Percentiles rank a stretch among this genome's conserved stretches.
Evolutionary conservation across 2,888 invertebrate genomes (phyloP).

Genomic region (Unio pictorum): DNA sequence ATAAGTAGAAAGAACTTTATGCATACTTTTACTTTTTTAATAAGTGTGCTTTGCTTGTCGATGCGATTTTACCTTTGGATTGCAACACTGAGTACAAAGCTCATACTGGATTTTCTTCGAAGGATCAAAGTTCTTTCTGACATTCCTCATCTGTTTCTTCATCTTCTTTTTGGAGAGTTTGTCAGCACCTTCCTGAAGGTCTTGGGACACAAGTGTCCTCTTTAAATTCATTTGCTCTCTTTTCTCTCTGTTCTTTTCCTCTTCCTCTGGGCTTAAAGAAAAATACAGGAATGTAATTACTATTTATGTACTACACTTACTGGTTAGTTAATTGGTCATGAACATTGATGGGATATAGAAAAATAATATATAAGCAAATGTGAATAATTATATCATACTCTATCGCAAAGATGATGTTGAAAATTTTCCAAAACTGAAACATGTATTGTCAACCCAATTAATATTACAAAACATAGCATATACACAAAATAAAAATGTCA

Average conservation of each 20-base stretch:
- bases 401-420: no score
- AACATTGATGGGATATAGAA: no score
- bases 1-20: no score
- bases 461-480: no score
- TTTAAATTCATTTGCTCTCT: constrained; percentile 69
- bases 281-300: constrained; percentile 15
- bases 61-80: constrained; percentile 50
- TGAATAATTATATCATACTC: no score
- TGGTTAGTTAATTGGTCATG: not conserved
- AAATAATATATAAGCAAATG: no score
- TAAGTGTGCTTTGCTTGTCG: no score
- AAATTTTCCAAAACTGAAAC: no score
- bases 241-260: constrained; percentile 79
- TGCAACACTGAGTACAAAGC: constrained; percentile 55
- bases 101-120: constrained; percentile 51
- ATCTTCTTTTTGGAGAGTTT: constrained; percentile 83
- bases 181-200: constrained; percentile 37
- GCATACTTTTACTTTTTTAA: no score
- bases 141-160: constrained; percentile 85
- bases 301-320: not conserved
- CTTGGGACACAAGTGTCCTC: constrained; percentile 50
- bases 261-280: constrained; percentile 40
- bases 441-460: no score
- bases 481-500: no score
- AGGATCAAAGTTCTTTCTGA: constrained; percentile 74